Evolutionary conservation across 2,797 vertebrate species (phyloP), one percentile per base, ranked within the genome.

Genomic region (Tolypeutes matacus): DNA sequence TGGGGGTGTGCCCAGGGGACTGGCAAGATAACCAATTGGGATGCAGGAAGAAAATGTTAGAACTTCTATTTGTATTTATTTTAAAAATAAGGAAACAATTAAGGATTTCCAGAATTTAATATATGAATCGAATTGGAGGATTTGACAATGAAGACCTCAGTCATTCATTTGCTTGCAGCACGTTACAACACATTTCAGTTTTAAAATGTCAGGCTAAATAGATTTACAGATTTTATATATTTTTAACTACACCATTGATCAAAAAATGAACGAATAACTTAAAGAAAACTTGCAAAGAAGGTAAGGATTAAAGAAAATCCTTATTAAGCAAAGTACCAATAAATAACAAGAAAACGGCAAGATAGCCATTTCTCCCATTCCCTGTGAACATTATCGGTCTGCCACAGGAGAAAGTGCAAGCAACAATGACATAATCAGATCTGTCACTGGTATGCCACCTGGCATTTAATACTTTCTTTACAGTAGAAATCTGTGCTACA

Each of bases 21-120:
- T 2, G 91, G 56, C 62, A 84, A 78, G 64, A 72, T 81, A 75
- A 95, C 36, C 25, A 82, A 49, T 0, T 36, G 53, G 46, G 17
- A 10, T 70, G 5, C 21, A 5, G 42, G 58, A 86, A 39, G 27
- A 91, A 89, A 70, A 77, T 56, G 31, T 81, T 62, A 91, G 10
- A 51, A 51, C 27, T 89, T 92, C 14, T 49, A 7, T 29, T 85
- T 75, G 46, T 64, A 87, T 64, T 75, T 60, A 92, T 6, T n/a
- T 86, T 23, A 89, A 81, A 60, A 29, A 25, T 34, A 56, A 84
- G 29, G 70, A 62, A 69, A 17, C 31, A 80, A 23, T 42, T 65
- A 91, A 85, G 12, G 49, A 89, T 88, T 89, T 93, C 51, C 80
- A 46, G 64, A 23, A 85, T 78, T 70, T 91, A 70, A 81, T 56